Percentiles rank a stretch among this genome's conserved stretches.
Conservation (phyloP, 2,797 vertebrate genomes). For the Anguilla megastoma region DNA sequence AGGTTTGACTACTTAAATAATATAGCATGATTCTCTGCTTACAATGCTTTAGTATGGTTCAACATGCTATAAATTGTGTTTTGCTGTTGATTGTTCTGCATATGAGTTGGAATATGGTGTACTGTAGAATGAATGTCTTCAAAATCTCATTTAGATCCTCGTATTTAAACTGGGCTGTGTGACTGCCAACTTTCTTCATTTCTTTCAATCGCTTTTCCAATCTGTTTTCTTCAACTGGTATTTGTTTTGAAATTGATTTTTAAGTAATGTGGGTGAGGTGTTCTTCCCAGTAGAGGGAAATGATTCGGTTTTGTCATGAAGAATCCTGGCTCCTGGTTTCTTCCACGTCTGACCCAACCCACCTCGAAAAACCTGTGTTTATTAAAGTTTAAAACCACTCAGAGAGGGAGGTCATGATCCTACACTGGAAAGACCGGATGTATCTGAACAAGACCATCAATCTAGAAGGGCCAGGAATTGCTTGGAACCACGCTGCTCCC, state of each 20-base stretch:
- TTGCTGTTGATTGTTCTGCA: background rate
- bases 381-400: slow-evolving; percentile 53
- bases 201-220: background rate
- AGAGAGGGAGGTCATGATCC: slow-evolving; percentile 37
- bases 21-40: background rate
- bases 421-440: slow-evolving; percentile 43
- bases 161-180: background rate
- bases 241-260: slow-evolving; percentile 3
- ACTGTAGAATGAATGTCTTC: background rate
- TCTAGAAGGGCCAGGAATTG: slow-evolving; percentile 46
- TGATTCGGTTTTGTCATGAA: background rate
- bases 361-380: slow-evolving; percentile 37
- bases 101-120: background rate
- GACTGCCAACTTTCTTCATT: background rate
- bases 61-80: background rate
- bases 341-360: slow-evolving; percentile 30
- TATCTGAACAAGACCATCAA: slow-evolving; percentile 47
- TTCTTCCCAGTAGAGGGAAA: background rate
- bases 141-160: slow-evolving; percentile 23
- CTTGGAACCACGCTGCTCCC: slow-evolving; percentile 42
- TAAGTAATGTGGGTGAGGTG: background rate
- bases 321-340: background rate
- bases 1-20: background rate
- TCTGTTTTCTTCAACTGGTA: background rate
- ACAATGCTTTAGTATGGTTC: background rate